A percentile compares a stretch with the other conserved stretches of the same genome.
phyloP scores from a whole-genome alignment of 2,113 vertebrate genomes.

The Propithecus coquereli region DNA sequence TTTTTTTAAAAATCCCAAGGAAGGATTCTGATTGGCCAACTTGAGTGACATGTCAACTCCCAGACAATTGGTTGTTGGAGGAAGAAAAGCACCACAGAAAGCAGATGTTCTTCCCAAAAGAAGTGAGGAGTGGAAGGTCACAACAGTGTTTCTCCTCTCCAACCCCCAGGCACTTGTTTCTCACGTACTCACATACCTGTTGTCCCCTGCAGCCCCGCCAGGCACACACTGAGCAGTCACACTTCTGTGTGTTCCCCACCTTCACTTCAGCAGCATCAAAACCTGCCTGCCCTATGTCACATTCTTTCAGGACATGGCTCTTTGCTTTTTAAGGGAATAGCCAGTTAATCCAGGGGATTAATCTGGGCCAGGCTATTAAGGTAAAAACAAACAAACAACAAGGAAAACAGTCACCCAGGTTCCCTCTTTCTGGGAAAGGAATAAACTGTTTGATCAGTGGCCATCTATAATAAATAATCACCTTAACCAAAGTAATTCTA shows the following conservation, averaged over 20 bases:
- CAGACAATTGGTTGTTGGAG: not conserved
- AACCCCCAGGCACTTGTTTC: no score
- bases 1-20: not conserved
- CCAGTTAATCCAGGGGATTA: not conserved
- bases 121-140: not conserved
- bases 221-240: no score
- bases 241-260: not conserved
- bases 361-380: not conserved
- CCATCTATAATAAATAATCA: not conserved
- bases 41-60: not conserved
- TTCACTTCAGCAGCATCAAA: not conserved
- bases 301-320: not conserved
- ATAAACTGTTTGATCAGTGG: not conserved
- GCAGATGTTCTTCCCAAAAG: not conserved
- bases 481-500: not conserved
- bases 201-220: no score
- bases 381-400: not conserved
- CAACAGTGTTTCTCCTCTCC: not conserved
- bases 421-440: not conserved
- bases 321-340: not conserved
- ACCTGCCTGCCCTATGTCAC: not conserved
- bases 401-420: not conserved
- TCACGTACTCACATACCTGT: fast-evolving
- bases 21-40: not conserved
- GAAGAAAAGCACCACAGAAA: not conserved